phyloP scores from a whole-genome alignment of 2,113 vertebrate species.

The Bagarius yarrelli region DNA sequence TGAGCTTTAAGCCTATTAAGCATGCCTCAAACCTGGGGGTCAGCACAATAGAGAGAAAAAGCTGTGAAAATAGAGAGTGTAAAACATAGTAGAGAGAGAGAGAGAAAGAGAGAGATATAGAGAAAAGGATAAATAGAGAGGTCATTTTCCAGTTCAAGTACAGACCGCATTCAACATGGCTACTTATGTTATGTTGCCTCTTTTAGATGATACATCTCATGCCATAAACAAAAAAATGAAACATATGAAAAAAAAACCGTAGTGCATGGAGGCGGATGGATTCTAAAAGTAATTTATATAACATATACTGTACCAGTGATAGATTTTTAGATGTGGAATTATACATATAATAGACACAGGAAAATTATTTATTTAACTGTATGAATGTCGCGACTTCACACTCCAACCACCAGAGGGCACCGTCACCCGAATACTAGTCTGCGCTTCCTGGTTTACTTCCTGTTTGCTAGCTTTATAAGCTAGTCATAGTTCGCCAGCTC shows the following conservation, averaged over 20 bases:
- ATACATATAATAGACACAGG: not conserved
- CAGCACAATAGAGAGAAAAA: constrained; percentile 27
- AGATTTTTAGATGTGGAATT: not conserved
- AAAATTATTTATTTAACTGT: no score
- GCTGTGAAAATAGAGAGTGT: no score
- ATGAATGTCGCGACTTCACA: no score
- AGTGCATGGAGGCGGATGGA: not conserved
- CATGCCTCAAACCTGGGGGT: constrained; percentile 37
- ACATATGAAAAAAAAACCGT: not conserved
- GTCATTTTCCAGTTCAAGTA: constrained; percentile 17
- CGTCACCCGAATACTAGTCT: no score
- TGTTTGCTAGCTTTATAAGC: no score
- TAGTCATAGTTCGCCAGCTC: no score
- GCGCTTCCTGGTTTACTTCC: no score
- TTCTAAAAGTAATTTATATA: not conserved
- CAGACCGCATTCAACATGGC: constrained; percentile 7
- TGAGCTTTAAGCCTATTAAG: constrained; percentile 56
- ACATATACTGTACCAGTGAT: not conserved
- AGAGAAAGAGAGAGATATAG: not conserved
- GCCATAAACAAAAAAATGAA: no score
- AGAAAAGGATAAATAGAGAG: constrained; percentile 9
- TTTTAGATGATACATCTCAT: constrained; percentile 4
- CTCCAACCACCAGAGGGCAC: no score
- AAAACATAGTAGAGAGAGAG: not conserved
- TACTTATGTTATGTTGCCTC: not conserved